These are phyloP conservation scores for Cavia porcellus DNA, from an alignment of 2,113 vertebrate species.

Conservation along the genomic window DNA sequence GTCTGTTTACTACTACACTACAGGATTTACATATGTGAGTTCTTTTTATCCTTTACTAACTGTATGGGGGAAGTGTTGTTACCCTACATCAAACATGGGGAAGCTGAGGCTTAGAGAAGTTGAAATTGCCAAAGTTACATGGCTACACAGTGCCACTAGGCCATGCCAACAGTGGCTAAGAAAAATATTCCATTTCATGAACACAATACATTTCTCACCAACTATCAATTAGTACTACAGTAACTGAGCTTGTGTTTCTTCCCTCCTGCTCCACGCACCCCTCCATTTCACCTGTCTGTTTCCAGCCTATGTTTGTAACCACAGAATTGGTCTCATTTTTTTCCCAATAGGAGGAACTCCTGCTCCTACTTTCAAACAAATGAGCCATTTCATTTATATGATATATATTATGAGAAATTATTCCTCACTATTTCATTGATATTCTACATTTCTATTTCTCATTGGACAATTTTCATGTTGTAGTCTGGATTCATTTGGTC, in stretches of 20 bases:
- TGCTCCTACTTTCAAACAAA: constrained; percentile 11
- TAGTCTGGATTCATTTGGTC: constrained; percentile 42
- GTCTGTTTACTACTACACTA: background rate
- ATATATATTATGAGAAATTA: background rate
- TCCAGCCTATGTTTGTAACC: background rate
- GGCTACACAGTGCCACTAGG: background rate
- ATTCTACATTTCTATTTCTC: background rate
- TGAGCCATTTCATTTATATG: background rate
- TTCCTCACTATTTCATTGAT: constrained; percentile 9
- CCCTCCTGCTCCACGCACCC: background rate
- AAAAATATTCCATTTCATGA: background rate
- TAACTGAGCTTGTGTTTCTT: background rate
- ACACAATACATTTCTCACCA: background rate
- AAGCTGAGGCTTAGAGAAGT: background rate
- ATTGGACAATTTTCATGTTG: background rate
- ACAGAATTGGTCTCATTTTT: background rate
- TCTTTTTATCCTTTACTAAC: background rate
- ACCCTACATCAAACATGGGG: background rate
- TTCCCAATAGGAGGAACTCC: background rate
- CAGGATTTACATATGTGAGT: constrained; percentile 2
- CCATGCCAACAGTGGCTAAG: background rate
- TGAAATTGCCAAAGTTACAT: background rate
- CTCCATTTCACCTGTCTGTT: too few relatives aligned
- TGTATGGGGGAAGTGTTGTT: background rate
- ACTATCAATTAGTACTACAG: background rate